phyloP scores from a whole-genome alignment of 2,888 invertebrate species.

The Microctonus brassicae region DNA sequence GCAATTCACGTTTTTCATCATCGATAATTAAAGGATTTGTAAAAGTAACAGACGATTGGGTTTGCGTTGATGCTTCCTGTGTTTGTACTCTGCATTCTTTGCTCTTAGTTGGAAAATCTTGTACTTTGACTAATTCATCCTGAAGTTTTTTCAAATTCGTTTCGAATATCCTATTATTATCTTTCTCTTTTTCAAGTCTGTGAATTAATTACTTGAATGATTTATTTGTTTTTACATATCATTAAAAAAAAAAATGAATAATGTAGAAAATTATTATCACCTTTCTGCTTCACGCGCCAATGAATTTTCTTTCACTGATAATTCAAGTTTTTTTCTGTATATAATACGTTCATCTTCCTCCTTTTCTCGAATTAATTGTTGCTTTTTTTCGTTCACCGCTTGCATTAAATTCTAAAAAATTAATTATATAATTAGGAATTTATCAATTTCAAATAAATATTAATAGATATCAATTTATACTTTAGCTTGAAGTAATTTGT shows the following conservation, averaged over 20 bases:
- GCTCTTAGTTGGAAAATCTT: constrained; percentile 41
- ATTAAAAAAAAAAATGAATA: constrained; percentile 4
- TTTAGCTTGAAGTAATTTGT: constrained; percentile 60
- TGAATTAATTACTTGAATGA: constrained; percentile 19
- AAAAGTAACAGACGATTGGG: constrained; percentile 51
- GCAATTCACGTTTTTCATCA: constrained; percentile 60
- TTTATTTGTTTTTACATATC: constrained; percentile 10
- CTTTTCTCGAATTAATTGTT: constrained; percentile 52
- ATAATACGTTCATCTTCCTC: constrained; percentile 53
- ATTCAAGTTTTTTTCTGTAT: constrained; percentile 58
- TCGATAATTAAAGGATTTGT: constrained; percentile 51
- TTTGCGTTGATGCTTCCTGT: constrained; percentile 59
- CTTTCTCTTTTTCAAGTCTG: constrained; percentile 61
- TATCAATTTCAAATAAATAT: background rate
- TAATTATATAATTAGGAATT: background rate
- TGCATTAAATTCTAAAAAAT: constrained; percentile 56
- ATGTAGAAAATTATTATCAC: constrained; percentile 43
- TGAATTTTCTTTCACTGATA: constrained; percentile 58
- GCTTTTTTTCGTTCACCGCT: constrained; percentile 54
- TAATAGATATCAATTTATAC: constrained; percentile 45
- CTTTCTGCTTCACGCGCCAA: constrained; percentile 59
- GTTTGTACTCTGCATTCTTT: constrained; percentile 30
- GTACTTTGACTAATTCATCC: constrained; percentile 58
- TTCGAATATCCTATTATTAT: constrained; percentile 56
- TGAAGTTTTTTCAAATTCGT: constrained; percentile 58